Evolutionary conservation across 1,140 invertebrate species (phyloP), one percentile per base, ranked within the genome.

Genomic region (Anagrus nilaparvatae): DNA sequence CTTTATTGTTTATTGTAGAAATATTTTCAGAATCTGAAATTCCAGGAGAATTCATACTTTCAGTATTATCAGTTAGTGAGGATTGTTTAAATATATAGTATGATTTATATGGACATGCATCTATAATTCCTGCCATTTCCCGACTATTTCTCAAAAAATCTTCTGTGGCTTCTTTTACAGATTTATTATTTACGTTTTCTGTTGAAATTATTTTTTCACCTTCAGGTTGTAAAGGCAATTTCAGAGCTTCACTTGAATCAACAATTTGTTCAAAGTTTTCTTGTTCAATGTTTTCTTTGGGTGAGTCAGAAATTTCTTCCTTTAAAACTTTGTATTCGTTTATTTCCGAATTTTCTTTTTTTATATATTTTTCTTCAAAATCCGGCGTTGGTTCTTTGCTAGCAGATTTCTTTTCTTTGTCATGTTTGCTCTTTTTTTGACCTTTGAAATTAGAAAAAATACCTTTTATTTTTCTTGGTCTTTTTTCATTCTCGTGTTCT

Each of bases 81-180:
- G 18, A 32, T 30, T 28, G 36, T 40, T 47, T 34, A 43, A 40
- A 43, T 17, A 50, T 46, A 33, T 53, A 51, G 14, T 46, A 41
- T 12, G 50, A 45, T 43, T 55, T 55, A 41, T 55, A 58, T 10
- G 55, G 55, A 34, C 53, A 55, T 5, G 55, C 51, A 13, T 55
- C 48, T 5, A 54, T 56, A 5, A 51, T 16, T 16, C 20, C 43
- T 1, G 61, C 53, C 3, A 44, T 42, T 23, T 54, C 55, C 34
- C 35, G 51, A 5, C 49, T 53, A 10, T 63, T 60, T n/a, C 61
- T 55, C 6, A 61, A 19, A 32, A 64, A 61, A 35, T 58, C 53
- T 0, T 37, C 17, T 2, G 59, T 62, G n/a, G 32, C 33, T 23
- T 48, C 39, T 41, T 51, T 50, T 6, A 61, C 2, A 5, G 59